Evolutionary conservation across 2,113 vertebrate genomes (phyloP).

Genomic region (Hippolais icterina): DNA sequence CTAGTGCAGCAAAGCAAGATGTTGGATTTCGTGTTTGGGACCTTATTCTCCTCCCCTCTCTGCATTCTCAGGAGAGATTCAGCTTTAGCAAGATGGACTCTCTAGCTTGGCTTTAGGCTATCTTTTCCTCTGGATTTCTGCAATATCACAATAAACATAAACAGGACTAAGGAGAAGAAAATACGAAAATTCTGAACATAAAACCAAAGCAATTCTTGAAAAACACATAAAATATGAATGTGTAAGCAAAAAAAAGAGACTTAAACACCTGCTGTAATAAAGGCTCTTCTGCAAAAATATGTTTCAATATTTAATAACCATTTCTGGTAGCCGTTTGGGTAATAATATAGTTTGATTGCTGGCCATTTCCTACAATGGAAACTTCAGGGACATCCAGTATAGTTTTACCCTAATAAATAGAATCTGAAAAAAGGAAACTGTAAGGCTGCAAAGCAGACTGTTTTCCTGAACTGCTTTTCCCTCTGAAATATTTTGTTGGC

Average conservation of each 20-base stretch:
- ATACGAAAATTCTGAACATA: neutral
- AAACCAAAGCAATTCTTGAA: neutral
- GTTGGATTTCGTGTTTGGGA: neutral
- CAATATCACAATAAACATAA: neutral
- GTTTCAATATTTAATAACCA: neutral
- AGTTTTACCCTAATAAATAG: neutral
- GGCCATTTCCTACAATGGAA: neutral
- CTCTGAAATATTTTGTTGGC: constrained; percentile 33
- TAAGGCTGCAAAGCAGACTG: neutral
- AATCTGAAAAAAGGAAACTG: neutral
- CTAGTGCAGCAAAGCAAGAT: neutral
- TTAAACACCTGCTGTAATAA: neutral
- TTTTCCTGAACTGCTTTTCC: constrained; percentile 13
- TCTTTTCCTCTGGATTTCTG: neutral
- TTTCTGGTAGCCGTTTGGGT: neutral
- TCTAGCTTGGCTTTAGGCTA: neutral
- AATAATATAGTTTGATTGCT: neutral
- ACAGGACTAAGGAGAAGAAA: neutral
- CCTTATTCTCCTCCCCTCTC: neutral
- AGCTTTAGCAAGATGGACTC: neutral
- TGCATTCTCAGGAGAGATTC: neutral
- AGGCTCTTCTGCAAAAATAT: neutral
- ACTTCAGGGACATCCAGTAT: neutral
- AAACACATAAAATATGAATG: neutral
- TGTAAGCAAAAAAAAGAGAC: neutral